Conservation (phyloP, 92 coral and sea anemone species). For the Chrysogorgia sp. region DNA sequence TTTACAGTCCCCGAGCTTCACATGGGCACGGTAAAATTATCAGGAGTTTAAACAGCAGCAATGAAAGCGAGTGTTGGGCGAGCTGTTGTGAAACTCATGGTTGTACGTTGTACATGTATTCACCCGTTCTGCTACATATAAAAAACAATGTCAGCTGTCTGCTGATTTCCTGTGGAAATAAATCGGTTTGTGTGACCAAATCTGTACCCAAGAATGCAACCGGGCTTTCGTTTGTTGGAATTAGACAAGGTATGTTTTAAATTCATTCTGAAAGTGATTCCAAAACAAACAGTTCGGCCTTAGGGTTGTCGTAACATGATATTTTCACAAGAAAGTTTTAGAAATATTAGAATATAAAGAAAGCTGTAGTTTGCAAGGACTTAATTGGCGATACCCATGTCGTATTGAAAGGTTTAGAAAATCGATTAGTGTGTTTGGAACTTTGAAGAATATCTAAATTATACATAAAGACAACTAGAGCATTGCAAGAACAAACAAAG, state of each 20-base stretch:
- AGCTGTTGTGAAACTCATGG: not conserved
- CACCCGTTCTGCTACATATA: not conserved
- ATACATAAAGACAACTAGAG: too few species aligned
- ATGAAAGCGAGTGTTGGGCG: not conserved
- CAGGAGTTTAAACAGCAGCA: not conserved
- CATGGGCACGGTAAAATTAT: not conserved
- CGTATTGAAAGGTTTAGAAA: too few species aligned
- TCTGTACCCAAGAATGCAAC: not conserved
- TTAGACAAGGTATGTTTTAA: not conserved
- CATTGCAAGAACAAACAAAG: too few species aligned
- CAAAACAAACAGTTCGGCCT: too few species aligned
- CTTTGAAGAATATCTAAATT: too few species aligned
- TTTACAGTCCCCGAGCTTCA: conserved; percentile 11
- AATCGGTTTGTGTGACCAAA: not conserved
- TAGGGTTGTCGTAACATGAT: too few species aligned
- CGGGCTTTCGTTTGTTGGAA: conserved; percentile 8
- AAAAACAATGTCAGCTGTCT: conserved; percentile 16
- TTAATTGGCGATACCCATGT: too few species aligned
- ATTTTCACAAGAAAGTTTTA: too few species aligned
- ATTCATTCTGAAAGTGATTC: not conserved
- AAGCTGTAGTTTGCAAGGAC: too few species aligned
- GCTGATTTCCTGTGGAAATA: not conserved
- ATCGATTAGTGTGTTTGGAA: too few species aligned
- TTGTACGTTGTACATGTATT: conserved; percentile 19
- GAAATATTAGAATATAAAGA: too few species aligned